These are phyloP conservation scores for Drosophila cognata DNA, from an alignment of 2,888 invertebrate genomes.

Conservation along the genomic window DNA sequence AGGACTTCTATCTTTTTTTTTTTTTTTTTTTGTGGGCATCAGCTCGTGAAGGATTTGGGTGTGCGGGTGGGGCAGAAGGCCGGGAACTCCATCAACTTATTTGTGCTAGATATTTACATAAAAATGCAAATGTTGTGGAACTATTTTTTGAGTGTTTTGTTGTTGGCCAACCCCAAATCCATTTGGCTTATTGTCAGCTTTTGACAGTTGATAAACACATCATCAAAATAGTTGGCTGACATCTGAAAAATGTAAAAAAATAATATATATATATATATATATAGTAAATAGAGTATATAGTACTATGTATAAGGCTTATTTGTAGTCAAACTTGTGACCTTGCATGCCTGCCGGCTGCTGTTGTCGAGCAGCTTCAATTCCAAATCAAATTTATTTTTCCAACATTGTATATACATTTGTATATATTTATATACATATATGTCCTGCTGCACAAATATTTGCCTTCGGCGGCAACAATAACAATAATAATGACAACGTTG, in stretches of 20 bases:
- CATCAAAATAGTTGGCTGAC: conserved; percentile 46
- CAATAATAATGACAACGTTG: conserved; percentile 34
- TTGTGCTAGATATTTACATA: conserved; percentile 56
- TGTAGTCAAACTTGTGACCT: conserved; percentile 22
- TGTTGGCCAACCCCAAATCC: conserved; percentile 42
- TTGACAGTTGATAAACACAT: conserved; percentile 68
- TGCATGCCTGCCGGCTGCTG: conserved; percentile 11
- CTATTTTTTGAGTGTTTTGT: conserved; percentile 33
- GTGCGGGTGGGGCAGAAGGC: background rate
- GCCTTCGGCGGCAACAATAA: conserved; percentile 35
- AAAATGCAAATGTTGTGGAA: conserved; percentile 55
- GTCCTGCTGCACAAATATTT: conserved; percentile 56
- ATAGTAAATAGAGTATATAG: background rate
- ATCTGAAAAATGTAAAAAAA: conserved; percentile 1
- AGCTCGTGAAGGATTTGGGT: background rate
- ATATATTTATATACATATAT: conserved; percentile 16
- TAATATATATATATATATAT: conserved; percentile 11
- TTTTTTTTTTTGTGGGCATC: conserved; percentile 4
- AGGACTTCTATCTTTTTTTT: conserved; percentile 13
- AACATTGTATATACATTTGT: conserved; percentile 34
- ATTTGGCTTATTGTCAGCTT: conserved; percentile 62
- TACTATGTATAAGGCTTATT: background rate
- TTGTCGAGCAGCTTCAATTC: conserved; percentile 45
- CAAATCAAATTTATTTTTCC: conserved; percentile 63
- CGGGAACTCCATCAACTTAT: conserved; percentile 27